Evolutionary conservation across 2,797 vertebrate genomes (phyloP).

Genomic region (Cryptoblepharus egeriae): DNA sequence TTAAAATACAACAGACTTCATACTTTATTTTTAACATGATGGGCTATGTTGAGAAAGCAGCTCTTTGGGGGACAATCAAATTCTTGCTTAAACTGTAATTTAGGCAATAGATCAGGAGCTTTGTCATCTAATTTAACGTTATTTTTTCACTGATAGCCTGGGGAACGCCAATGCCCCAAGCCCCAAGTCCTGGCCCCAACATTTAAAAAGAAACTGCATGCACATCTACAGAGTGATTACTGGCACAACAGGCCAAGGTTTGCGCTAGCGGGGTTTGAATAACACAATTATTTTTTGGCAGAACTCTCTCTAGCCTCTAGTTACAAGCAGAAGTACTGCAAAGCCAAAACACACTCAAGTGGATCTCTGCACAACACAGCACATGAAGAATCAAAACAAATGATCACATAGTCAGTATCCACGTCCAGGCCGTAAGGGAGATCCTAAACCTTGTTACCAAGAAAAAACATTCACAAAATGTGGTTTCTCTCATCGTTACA

Average conservation of each 20-base stretch:
- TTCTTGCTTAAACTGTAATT: conserved; percentile 13
- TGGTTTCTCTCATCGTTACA: not conserved
- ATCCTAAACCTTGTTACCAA: too few species aligned
- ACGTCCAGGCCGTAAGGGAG: too few species aligned
- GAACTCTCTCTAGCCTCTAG: not conserved
- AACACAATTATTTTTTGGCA: not conserved
- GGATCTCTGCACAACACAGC: not conserved
- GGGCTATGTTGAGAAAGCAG: not conserved
- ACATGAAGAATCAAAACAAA: not conserved
- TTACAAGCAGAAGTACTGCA: not conserved
- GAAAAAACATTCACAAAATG: not conserved
- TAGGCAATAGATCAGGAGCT: not conserved
- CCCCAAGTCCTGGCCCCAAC: not conserved
- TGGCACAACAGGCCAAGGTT: not conserved
- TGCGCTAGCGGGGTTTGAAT: not conserved
- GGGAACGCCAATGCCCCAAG: not conserved
- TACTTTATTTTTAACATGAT: not conserved
- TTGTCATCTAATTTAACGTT: not conserved
- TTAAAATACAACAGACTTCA: not conserved
- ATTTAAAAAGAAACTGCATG: not conserved
- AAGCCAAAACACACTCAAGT: not conserved
- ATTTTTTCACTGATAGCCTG: not conserved
- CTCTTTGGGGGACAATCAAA: not conserved
- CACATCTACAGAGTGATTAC: not conserved
- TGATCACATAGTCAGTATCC: too few species aligned